Evolutionary conservation across 1,140 invertebrate species (phyloP), one percentile per base, ranked within the genome.

Genomic region (Hestina assimilis): DNA sequence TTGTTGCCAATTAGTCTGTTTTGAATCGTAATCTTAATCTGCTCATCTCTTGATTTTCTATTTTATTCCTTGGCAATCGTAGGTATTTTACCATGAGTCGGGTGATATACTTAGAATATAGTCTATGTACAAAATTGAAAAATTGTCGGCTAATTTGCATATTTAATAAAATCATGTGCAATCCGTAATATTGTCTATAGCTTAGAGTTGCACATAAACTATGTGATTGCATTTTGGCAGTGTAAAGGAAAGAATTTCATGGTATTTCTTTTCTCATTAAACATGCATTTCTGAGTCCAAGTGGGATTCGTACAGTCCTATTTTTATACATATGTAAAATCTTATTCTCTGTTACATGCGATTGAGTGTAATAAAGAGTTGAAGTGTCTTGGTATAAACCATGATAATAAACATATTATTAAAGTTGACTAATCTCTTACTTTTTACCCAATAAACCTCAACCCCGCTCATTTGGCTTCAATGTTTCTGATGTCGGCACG

Each of bases 281-380:
- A 79, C 69, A 63, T 88, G 84, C 85, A 88, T 88, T 88, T 86
- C 71, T 41, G 85, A 80, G 82, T 80, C 83, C 69, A 61, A 59
- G 55, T 62, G 66, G 72, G 81, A 57, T 76, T 85, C 81, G 56
- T 76, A 84, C 81, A 86, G 83, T 88, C 85, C 85, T 88, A 88
- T 88, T 88, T 86, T 88, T 88, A 88, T 88, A 88, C 83, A 88
- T 79, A 85, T 86, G 82, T 86, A 83, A 83, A 87, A 58, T 81
- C 75, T 83, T 79, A 82, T 81, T 83, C 76, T 84, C 78, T 79
- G 76, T 86, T 88, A 85, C 78, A 86, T 79, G 70, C 70, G 70
- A 79, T 60, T 70, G 68, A 80, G 64, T 83, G 79, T 85, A 88
- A 83, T 86, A 69, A n/a, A 69, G 85, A 80, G 75, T 78, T 69